Evolutionary conservation across 2,797 vertebrate genomes (phyloP).

Genomic region (Cirrhinus molitorella): DNA sequence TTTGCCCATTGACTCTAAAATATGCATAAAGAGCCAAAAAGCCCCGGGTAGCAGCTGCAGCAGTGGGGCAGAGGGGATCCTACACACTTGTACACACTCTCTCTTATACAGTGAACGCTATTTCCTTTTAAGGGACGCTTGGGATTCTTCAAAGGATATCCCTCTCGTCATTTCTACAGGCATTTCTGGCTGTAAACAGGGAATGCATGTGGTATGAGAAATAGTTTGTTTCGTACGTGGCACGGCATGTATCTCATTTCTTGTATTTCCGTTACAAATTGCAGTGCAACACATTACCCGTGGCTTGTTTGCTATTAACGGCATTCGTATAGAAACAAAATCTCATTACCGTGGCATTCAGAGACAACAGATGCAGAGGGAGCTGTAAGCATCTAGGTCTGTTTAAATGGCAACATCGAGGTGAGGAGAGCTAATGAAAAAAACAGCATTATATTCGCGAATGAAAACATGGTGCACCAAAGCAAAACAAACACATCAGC

Average conservation of each 20-base stretch:
- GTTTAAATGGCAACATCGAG: slow-evolving; percentile 32
- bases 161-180: slow-evolving; percentile 11
- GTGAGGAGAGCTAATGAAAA: slow-evolving; percentile 40
- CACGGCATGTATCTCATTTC: slow-evolving; percentile 22
- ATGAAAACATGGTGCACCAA: slow-evolving; percentile 38
- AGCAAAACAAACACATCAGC: slow-evolving; percentile 43
- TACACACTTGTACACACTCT: not conserved
- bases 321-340: slow-evolving; percentile 44
- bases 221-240: slow-evolving; percentile 27
- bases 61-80: slow-evolving; percentile 13
- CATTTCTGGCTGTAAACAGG: slow-evolving; percentile 44
- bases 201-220: slow-evolving; percentile 29
- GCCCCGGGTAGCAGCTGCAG: slow-evolving; percentile 29
- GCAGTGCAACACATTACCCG: not conserved
- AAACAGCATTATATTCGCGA: slow-evolving; percentile 41
- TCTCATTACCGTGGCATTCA: slow-evolving; percentile 38
- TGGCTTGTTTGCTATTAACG: slow-evolving; percentile 40
- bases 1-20: slow-evolving; percentile 55
- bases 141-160: slow-evolving; percentile 39
- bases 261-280: slow-evolving; percentile 38
- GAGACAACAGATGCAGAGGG: not conserved
- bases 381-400: slow-evolving; percentile 2
- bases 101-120: slow-evolving; percentile 36
- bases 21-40: slow-evolving; percentile 54
- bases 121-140: slow-evolving; percentile 38